Evolutionary conservation across 1,140 invertebrate genomes (phyloP).

Genomic region (Brachionus koreanus): DNA sequence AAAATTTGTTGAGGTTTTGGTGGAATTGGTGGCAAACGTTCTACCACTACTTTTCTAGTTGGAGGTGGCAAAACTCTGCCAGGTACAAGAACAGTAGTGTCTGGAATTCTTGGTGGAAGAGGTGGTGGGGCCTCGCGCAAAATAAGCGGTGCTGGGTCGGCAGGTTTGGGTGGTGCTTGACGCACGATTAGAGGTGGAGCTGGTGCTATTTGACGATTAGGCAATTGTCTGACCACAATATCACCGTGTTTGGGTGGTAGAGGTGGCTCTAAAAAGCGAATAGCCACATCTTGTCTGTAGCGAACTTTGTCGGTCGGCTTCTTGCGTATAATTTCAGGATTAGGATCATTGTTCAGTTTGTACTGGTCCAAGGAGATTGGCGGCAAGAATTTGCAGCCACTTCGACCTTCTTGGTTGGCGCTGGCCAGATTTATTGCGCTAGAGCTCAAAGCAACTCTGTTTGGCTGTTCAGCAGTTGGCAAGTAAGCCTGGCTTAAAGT

Average conservation of each 20-base stretch:
- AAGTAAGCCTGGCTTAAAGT: not conserved
- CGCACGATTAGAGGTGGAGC: constrained; percentile 33
- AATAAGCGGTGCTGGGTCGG: constrained; percentile 8
- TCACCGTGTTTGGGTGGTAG: not conserved
- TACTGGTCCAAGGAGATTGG: constrained; percentile 21
- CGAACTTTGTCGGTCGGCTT: not conserved
- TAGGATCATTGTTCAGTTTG: constrained; percentile 37
- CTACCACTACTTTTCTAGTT: constrained; percentile 38
- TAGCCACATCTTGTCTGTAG: constrained; percentile 9
- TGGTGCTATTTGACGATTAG: not conserved
- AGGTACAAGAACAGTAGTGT: not conserved
- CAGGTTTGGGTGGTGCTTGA: not conserved
- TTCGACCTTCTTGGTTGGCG: not conserved
- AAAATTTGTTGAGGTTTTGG: constrained; percentile 40
- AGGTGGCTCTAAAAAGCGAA: constrained; percentile 39
- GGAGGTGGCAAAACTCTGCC: constrained; percentile 1
- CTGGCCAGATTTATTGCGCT: not conserved
- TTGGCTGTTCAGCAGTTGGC: not conserved
- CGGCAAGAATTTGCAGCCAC: constrained; percentile 9
- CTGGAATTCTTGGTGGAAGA: not conserved
- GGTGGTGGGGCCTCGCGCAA: constrained; percentile 41
- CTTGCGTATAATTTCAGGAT: constrained; percentile 43
- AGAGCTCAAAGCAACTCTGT: not conserved
- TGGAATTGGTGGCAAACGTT: constrained; percentile 20
- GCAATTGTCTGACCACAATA: constrained; percentile 6